Conservation (phyloP, 2,797 vertebrate genomes). For the Passerculus sandwichensis region DNA sequence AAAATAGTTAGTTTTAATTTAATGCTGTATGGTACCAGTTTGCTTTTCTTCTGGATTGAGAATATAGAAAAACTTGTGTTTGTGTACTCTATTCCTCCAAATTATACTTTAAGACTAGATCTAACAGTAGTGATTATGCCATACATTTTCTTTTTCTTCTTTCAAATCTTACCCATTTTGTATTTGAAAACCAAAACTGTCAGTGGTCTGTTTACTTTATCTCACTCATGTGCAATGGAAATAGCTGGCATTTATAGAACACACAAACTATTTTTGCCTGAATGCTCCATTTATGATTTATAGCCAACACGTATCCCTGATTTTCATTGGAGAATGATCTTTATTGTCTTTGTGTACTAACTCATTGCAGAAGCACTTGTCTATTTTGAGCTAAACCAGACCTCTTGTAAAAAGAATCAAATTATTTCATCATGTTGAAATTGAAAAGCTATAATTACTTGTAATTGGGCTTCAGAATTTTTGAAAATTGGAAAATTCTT, state of each 20-base stretch:
- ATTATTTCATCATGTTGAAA: slow-evolving; percentile 99
- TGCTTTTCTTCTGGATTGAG: slow-evolving; percentile 40
- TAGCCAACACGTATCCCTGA: slow-evolving; percentile 81
- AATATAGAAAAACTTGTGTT: slow-evolving; percentile 42
- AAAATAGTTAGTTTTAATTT: slow-evolving; percentile 54
- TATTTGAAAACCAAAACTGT: slow-evolving; percentile 72
- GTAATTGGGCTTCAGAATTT: slow-evolving; percentile 97
- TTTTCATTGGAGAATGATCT: slow-evolving; percentile 88
- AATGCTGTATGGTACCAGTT: slow-evolving; percentile 22
- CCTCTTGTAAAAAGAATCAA: slow-evolving; percentile 97
- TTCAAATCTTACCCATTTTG: slow-evolving; percentile 75
- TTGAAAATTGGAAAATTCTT: slow-evolving; percentile 92
- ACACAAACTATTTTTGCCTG: slow-evolving; percentile 86
- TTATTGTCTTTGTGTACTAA: slow-evolving; percentile 94
- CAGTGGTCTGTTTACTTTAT: slow-evolving; percentile 86
- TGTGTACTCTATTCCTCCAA: slow-evolving; percentile 24
- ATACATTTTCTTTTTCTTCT: slow-evolving; percentile 72
- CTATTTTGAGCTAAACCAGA: slow-evolving; percentile 98
- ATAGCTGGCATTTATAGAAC: slow-evolving; percentile 82
- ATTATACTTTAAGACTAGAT: slow-evolving; percentile 59
- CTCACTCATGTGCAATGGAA: slow-evolving; percentile 83
- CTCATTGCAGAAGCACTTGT: slow-evolving; percentile 93
- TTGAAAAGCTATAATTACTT: slow-evolving; percentile 99
- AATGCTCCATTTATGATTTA: slow-evolving; percentile 91
- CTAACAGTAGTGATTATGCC: slow-evolving; percentile 60